Percentiles rank a stretch among this genome's conserved stretches.
Conservation (phyloP, 2,113 vertebrate species). For the Tetrax tetrax region DNA sequence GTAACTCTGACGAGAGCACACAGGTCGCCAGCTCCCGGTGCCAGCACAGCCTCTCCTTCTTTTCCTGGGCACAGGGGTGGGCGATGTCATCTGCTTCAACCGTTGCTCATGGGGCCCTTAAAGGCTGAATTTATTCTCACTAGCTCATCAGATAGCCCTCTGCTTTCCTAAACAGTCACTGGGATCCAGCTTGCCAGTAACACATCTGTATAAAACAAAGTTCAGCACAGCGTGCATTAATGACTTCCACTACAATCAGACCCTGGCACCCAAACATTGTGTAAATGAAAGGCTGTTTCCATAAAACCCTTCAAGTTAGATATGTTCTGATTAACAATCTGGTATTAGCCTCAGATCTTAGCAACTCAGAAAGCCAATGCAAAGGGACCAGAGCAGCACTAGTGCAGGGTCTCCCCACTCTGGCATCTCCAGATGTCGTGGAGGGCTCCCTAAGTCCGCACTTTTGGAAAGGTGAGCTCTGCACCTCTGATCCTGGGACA, state of each 20-base stretch:
- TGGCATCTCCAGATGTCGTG: accelerated
- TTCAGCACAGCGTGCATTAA: not conserved
- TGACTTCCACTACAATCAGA: not conserved
- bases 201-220: not conserved
- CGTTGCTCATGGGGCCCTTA: not conserved
- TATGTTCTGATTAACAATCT: not conserved
- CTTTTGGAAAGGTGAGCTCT: not conserved
- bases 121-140: constrained; percentile 36
- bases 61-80: not conserved
- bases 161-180: not conserved
- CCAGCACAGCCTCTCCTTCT: not conserved
- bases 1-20: not conserved
- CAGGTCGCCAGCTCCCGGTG: constrained; percentile 10
- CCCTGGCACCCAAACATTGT: not conserved
- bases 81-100: not conserved
- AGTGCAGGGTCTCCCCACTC: not conserved
- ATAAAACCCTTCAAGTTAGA: not conserved
- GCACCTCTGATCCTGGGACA: not conserved
- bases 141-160: not conserved
- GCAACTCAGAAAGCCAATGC: not conserved
- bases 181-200: not conserved
- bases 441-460: not conserved
- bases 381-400: not conserved
- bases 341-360: not conserved
- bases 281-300: not conserved